A percentile compares a stretch with the other conserved stretches of the same genome.
Evolutionary conservation across 2,797 vertebrate genomes (phyloP).

Genomic region (Calcarius lapponicus): DNA sequence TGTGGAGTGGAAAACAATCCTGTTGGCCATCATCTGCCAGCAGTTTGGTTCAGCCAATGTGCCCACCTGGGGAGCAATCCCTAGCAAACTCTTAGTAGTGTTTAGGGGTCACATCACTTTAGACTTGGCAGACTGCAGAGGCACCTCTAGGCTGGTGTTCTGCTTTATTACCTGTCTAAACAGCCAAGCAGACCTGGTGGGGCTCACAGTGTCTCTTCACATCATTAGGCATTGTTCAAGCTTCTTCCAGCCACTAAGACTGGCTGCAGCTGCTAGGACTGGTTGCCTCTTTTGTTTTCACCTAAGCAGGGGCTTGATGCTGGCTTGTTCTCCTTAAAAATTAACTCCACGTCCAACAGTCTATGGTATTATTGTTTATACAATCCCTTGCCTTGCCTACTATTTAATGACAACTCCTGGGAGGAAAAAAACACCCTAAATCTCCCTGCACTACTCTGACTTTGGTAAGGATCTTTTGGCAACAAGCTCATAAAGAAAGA

Average conservation of each 20-base stretch:
- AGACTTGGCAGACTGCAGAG: not conserved
- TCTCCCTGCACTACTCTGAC: not conserved
- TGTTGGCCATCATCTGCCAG: not conserved
- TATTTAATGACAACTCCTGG: not conserved
- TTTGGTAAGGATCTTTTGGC: not conserved
- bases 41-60: not conserved
- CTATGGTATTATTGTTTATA: not conserved
- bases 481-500: not conserved
- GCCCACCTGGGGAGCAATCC: not conserved
- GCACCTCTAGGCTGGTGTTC: not conserved
- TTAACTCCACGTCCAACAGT: not conserved
- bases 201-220: not conserved
- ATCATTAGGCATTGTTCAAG: not conserved
- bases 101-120: not conserved
- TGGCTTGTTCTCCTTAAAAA: not conserved
- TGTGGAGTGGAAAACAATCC: not conserved
- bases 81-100: not conserved
- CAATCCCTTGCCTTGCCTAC: not conserved
- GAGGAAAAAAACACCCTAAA: not conserved
- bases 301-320: not conserved
- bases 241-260: not conserved
- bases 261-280: not conserved
- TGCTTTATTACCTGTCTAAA: not conserved
- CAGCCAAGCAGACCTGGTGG: not conserved
- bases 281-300: not conserved